A percentile compares a stretch with the other conserved stretches of the same genome.
Evolutionary conservation across 64 coral and sea anemone species (phyloP).

Genomic region (Pachyseris speciosa): DNA sequence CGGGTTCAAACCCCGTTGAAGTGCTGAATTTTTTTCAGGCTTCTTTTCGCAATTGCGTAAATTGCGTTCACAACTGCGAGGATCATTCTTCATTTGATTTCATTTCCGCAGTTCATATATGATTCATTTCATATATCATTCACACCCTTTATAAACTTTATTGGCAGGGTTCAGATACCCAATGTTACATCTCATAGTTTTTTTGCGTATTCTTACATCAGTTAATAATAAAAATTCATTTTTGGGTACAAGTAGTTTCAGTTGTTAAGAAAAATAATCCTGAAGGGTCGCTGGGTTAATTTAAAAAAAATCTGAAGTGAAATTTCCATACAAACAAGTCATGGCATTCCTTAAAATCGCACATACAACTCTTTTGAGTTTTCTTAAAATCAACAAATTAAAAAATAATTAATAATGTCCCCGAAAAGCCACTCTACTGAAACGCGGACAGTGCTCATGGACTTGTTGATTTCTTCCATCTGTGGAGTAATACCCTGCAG

Average conservation of each 20-base stretch:
- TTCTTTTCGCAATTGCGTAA: too few species aligned
- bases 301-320: constrained; percentile 15
- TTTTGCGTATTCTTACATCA: neutral
- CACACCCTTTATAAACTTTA: too few species aligned
- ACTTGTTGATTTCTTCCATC: neutral
- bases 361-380: constrained; percentile 5
- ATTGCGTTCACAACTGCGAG: too few species aligned
- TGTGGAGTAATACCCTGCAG: neutral
- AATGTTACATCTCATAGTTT: neutral
- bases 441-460: neutral
- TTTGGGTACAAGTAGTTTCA: neutral
- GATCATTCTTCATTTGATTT: too few species aligned
- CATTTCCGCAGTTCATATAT: too few species aligned
- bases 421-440: constrained; percentile 44
- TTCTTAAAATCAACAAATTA: constrained; percentile 20
- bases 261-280: neutral
- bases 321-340: constrained; percentile 13
- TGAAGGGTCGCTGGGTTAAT: constrained; percentile 8
- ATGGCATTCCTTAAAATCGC: constrained; percentile 9
- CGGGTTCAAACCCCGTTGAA: too few species aligned
- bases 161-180: neutral
- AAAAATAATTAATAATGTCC: neutral
- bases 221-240: constrained; percentile 10
- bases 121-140: too few species aligned
- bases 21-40: too few species aligned